Conservation (phyloP, 30 jellyfish, hydroid and myxozoan genomes). For the Chrysaora quinquecirrha region DNA sequence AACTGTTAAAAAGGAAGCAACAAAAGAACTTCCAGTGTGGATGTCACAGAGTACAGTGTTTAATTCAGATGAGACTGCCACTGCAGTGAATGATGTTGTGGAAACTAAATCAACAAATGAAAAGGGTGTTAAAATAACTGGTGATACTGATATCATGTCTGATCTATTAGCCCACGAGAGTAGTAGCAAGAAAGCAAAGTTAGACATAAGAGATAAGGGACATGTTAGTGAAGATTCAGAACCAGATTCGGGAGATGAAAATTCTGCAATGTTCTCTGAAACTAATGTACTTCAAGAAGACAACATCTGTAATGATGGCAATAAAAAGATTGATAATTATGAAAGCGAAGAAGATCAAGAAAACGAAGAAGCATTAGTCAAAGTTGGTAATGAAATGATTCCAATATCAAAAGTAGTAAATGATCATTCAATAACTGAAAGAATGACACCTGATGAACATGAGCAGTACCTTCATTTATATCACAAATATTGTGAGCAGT, state of each 20-base stretch:
- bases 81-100: conserved; percentile 14
- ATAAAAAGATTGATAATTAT: conserved; percentile 63
- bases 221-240: conserved; percentile 91
- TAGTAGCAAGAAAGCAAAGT: conserved; percentile 76
- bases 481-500: conserved; percentile 84
- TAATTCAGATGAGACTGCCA: conserved; percentile 38
- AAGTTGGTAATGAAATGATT: conserved; percentile 76
- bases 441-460: conserved; percentile 94
- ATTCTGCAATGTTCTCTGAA: not conserved
- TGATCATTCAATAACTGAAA: conserved; percentile 78
- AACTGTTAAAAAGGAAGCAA: conserved; percentile 45
- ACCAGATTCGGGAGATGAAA: conserved; percentile 73
- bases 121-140: conserved; percentile 43
- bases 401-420: conserved; percentile 79
- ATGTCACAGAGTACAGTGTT: conserved; percentile 94
- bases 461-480: conserved; percentile 78
- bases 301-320: no score
- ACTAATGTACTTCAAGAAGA: conserved; percentile 3
- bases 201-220: conserved; percentile 25
- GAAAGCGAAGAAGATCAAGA: conserved; percentile 68
- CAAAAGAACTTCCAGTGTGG: conserved; percentile 96
- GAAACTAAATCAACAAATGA: conserved; percentile 17
- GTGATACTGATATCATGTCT: conserved; percentile 85
- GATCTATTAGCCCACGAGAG: conserved; percentile 93
- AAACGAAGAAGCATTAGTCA: conserved; percentile 70